Base-by-base conservation (phyloP, 2,888 invertebrate genomes). In the Lasioglossum calceatum region DNA sequence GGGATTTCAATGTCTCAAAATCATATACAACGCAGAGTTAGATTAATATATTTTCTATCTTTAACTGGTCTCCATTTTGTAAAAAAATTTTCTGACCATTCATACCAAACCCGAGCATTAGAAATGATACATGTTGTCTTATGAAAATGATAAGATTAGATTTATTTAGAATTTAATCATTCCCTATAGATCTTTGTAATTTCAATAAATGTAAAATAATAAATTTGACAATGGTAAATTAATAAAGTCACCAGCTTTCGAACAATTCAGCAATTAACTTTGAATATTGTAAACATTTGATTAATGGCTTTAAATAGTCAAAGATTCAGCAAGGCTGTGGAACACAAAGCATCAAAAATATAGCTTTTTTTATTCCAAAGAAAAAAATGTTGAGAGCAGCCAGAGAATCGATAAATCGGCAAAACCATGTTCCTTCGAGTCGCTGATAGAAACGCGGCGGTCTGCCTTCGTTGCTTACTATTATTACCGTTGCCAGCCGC, bases 401-500 rank as follows among this genome's bases (percentile, higher is more conserved):
- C 16, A 19, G 32, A 36, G 32, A 36, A 19, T 67, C 32, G 19
- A 67, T 58, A n/a, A 58, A 58, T 36, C 67, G 14, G 4, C 32
- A 14, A 2, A 61, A 27, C 14, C 36, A 27, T 39, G 19, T 61
- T 54, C 42, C 27, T 64, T 32, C 32, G 27, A 61, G 27, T 14
- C 5, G 64, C 32, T 64, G 74, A 73, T 77, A 61, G 27, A 14
- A 74, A 75, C 47, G 16, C 61, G 14, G n/a, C 70, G 58, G 50
- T 70, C 44, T 27, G 44, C 8, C 82, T 5, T 42, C 23, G 58
- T 77, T 77, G 42, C 73, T 67, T 75, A 27, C 36, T 61, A 73
- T 80, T 81, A 84, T 86, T 81, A 77, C 72, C 50, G 61, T 81
- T 50, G 61, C 70, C 74, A 50, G 19, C 27, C 50, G 23, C 39